Base-by-base conservation (phyloP, 2,888 invertebrate genomes). In the Leptodirus hochenwartii region DNA sequence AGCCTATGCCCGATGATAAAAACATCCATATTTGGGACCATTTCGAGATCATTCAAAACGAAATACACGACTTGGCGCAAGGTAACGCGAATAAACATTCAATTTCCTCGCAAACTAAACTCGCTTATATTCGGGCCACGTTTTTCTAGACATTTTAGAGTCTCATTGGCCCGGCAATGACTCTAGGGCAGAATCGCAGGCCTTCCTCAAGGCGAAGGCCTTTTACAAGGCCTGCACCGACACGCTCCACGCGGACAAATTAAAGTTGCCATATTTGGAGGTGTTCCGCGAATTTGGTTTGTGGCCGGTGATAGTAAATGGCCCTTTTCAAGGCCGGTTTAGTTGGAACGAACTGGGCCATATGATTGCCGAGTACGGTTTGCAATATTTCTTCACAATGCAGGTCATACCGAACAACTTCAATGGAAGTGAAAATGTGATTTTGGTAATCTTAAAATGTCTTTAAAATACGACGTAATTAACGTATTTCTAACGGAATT, bases 31-130 rank as follows among this genome's bases (percentile, higher is more conserved):
- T n/a, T n/a, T 52, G 47, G 47, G 58, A 58, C 31, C 53, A 56
- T 34, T 61, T 58, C 35, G 48, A 49, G 17, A 43, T 58, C 11
- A 37, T 59, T 2, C 50, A 54, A 34, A 47, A 54, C 4, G 43
- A 53, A 33, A 38, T 59, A 17, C 45, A 49, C 3, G 30, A 39
- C 5, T 35, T 48, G 6, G 42, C 50, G 4, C 41, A 42, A 37
- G 45, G 58, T 55, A 46, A n/a, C n/a, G 20, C 20, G 8, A 24
- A 10, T 29, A 17, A 26, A 29, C 12, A 25, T 25, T 15, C 15
- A 27, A 27, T 14, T n/a, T n/a, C 20, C n/a, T 20, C 20, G n/a
- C n/a, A 8, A 8, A 20, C 6, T n/a, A 6, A 6, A 6, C n/a
- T 20, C 20, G 20, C 20, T 20, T n/a, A 8, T 8, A 8, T 20